Conservation (phyloP, 2,113 vertebrate species). For the Anoplopoma fimbria region DNA sequence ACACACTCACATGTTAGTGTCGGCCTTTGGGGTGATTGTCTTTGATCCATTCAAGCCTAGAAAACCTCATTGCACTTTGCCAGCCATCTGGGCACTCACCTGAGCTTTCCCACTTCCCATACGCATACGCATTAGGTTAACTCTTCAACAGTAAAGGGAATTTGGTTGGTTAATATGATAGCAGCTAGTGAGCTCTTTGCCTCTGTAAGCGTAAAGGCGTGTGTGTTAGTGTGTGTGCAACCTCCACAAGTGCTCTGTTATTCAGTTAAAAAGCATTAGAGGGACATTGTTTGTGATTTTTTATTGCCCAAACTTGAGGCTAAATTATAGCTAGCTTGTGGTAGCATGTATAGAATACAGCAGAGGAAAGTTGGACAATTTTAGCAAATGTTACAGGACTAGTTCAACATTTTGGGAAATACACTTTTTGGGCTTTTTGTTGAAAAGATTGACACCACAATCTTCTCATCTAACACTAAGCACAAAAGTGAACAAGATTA, state of each 20-base stretch:
- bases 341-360: constrained; percentile 8
- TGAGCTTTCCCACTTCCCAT: constrained; percentile 44
- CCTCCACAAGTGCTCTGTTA: constrained; percentile 20
- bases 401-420: not conserved
- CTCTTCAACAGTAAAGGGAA: constrained; percentile 45
- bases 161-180: constrained; percentile 51
- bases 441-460: not conserved
- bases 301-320: not conserved
- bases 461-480: not conserved
- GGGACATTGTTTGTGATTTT: not conserved
- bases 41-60: constrained; percentile 65
- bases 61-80: constrained; percentile 59
- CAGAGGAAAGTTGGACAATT: not conserved
- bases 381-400: not conserved
- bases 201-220: constrained; percentile 4
- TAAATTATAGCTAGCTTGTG: constrained; percentile 6
- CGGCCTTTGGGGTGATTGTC: constrained; percentile 61
- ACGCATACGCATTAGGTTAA: constrained; percentile 18
- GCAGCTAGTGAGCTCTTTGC: constrained; percentile 19
- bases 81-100: constrained; percentile 67
- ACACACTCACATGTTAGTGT: constrained; percentile 23
- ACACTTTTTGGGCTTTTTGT: not conserved
- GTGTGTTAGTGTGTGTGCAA: not conserved
- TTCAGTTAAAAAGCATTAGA: not conserved
- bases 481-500: not conserved